phyloP scores from a whole-genome alignment of 1,140 invertebrate species.

The Temnothorax curvispinosus region DNA sequence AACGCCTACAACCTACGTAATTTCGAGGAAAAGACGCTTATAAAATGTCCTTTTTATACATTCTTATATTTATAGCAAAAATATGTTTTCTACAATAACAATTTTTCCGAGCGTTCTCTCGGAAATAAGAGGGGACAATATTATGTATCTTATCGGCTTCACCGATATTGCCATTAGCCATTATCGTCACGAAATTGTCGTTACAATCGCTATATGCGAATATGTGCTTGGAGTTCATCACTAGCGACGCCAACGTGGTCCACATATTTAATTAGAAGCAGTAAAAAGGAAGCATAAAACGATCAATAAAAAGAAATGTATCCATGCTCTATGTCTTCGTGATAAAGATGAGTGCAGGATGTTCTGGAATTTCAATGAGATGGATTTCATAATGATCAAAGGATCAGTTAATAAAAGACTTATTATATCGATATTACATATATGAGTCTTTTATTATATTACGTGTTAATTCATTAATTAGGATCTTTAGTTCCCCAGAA shows the following conservation, averaged over 20 bases:
- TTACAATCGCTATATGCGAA: slow-evolving; percentile 26
- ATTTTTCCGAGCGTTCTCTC: background rate
- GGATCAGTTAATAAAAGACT: background rate
- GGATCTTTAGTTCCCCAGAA: background rate
- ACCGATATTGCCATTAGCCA: slow-evolving; percentile 18
- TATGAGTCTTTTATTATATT: background rate
- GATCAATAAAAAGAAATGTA: background rate
- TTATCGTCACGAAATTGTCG: slow-evolving; percentile 47
- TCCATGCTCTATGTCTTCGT: background rate
- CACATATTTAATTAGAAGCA: slow-evolving; percentile 43
- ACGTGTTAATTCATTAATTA: background rate
- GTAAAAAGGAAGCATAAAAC: slow-evolving; percentile 5
- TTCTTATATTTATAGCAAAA: background rate
- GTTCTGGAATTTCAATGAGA: background rate
- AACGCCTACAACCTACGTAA: background rate
- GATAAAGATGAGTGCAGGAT: background rate
- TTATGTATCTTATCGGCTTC: background rate
- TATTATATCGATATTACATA: background rate
- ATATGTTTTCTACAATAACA: background rate
- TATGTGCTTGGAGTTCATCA: slow-evolving; percentile 31
- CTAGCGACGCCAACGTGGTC: slow-evolving; percentile 2
- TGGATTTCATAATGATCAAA: background rate
- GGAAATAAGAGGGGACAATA: background rate
- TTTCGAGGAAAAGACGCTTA: background rate
- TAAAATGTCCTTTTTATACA: background rate